Conservation (phyloP, 2,113 vertebrate genomes). For the Psilopogon haemacephalus region DNA sequence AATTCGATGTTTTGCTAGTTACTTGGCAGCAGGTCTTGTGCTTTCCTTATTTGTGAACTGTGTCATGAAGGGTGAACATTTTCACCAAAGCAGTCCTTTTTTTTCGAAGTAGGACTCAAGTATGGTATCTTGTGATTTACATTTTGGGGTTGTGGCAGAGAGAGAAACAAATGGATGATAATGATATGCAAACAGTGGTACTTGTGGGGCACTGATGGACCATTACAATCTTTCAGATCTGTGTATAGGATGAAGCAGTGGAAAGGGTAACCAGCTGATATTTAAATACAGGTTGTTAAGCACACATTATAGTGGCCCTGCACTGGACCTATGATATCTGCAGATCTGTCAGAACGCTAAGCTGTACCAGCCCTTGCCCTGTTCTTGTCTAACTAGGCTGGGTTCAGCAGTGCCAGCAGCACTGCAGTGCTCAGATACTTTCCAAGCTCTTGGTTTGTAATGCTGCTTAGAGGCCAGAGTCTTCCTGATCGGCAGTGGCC, state of each 20-base stretch:
- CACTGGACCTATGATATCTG: background rate
- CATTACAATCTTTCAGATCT: background rate
- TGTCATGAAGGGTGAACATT: background rate
- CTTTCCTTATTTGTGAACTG: background rate
- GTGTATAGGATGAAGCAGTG: background rate
- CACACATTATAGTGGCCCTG: background rate
- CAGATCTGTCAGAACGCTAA: background rate
- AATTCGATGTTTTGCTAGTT: background rate
- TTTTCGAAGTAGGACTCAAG: background rate
- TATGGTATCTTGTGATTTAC: background rate
- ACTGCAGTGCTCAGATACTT: background rate
- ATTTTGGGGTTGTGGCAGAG: background rate
- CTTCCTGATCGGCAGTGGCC: background rate
- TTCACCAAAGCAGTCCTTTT: background rate
- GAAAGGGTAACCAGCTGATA: background rate
- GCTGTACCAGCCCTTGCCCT: background rate
- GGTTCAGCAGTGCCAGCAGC: too few species aligned
- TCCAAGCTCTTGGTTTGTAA: background rate
- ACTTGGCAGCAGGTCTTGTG: background rate
- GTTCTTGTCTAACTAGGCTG: rapidly evolving
- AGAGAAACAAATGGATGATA: background rate
- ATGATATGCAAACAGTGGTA: background rate
- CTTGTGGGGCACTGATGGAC: background rate
- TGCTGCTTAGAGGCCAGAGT: background rate
- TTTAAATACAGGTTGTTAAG: background rate